Base-by-base conservation (phyloP, 2,888 invertebrate species). In the Reticulitermes lucifugus region DNA sequence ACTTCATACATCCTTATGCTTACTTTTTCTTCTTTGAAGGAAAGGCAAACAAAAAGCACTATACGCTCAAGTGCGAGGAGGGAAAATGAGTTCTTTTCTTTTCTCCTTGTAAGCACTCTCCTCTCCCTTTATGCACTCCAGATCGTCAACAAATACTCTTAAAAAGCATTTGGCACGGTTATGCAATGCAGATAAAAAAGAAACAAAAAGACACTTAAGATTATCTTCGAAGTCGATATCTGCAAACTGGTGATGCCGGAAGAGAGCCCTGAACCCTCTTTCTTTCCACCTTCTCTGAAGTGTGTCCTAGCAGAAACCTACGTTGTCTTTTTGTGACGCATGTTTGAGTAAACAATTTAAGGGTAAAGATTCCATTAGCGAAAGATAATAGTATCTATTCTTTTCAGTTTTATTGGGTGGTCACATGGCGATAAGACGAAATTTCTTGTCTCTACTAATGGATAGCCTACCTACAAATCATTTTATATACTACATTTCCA, bases 71-170 rank as follows among this genome's bases (percentile, higher is more conserved):
- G n/a, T n/a, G 79, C 3, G n/a, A 25, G 5, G 14, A 12, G 77
- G 51, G 18, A 79, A 25, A 51, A 79, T 21, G 79, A 51, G 46
- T 25, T 79, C 51, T n/a, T 79, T n/a, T n/a, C 75, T 51, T 25
- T 12, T 6, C 46, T 46, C 46, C 79, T 14, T 18, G 41, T 79
- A 79, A 46, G 18, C 55, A 22, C 43, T 18, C 43, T 29, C 9
- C 18, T 18, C 41, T 18, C 29, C 41, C 43, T 55, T 51, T 79
- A 79, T 46, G 79, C 51, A 46, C 46, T 51, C 79, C n/a, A 51
- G 46, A 55, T 79, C 46, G 29, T 79, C 51, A 55, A 41, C 80
- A 80, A 80, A 80, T 80, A 80, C 80, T 59, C 80, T 80, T 80
- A 80, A 80, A 80, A 60, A 60, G 60, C 80, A 80, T 60, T 79